A percentile compares a stretch with the other conserved stretches of the same genome.
Conservation (phyloP, 2,113 vertebrate species). For the Seriola quinqueradiata region DNA sequence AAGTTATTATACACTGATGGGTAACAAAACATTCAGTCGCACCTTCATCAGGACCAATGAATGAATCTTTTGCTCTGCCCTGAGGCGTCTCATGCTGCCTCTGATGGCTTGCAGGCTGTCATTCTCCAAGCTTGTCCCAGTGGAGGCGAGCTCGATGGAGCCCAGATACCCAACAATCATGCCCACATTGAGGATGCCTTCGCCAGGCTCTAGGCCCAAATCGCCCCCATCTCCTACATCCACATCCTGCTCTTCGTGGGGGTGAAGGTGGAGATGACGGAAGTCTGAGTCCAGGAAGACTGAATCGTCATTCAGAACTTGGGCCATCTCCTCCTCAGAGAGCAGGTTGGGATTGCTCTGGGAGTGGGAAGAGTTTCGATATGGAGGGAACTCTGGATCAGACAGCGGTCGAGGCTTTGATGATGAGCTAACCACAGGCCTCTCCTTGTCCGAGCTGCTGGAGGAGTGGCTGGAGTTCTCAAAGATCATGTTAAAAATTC, state of each 20-base stretch:
- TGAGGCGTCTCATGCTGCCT: conserved; percentile 95
- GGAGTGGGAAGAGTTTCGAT: conserved; percentile 69
- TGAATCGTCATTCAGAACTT: conserved; percentile 85
- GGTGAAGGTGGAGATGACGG: conserved; percentile 73
- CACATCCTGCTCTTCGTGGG: conserved; percentile 67
- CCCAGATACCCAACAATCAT: conserved; percentile 98
- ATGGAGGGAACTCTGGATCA: conserved; percentile 82
- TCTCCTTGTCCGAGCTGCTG: conserved; percentile 86
- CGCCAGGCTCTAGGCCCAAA: conserved; percentile 83
- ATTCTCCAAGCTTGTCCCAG: conserved; percentile 89
- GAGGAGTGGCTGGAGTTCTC: conserved; percentile 90
- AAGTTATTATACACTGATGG: not conserved
- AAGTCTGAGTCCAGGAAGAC: conserved; percentile 85
- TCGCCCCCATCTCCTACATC: conserved; percentile 84
- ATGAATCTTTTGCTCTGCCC: conserved; percentile 97
- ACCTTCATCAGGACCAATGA: conserved; percentile 94
- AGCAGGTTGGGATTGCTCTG: conserved; percentile 83
- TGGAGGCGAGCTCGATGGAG: conserved; percentile 95
- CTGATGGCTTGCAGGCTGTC: conserved; percentile 97
- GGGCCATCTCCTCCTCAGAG: conserved; percentile 88
- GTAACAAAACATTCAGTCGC: not conserved
- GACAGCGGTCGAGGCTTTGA: conserved; percentile 86
- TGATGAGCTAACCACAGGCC: conserved; percentile 61
- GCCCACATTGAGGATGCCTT: conserved; percentile 93
- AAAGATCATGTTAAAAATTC: conserved; percentile 98